Conservation (phyloP, 2,113 vertebrate species). For the Uropsilus gracilis region DNA sequence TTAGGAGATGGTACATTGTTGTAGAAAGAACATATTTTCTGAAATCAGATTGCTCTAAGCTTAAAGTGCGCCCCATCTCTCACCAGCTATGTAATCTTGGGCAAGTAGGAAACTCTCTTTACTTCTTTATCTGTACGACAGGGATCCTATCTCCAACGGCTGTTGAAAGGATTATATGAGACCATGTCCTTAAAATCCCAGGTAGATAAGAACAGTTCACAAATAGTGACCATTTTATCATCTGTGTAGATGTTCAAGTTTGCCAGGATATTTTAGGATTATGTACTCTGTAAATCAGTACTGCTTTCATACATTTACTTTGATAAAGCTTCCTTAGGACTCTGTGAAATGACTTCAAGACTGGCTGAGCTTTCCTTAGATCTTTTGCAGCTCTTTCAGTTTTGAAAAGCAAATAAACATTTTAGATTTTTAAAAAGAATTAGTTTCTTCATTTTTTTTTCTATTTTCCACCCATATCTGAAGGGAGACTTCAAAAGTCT, state of each 20-base stretch:
- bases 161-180: neutral
- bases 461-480: neutral
- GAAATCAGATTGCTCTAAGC: neutral
- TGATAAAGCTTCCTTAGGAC: neutral
- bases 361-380: neutral
- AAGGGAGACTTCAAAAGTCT: neutral
- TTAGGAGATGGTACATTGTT: neutral
- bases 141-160: neutral
- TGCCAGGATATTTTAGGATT: neutral
- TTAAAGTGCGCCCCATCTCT: neutral
- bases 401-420: neutral
- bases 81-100: neutral
- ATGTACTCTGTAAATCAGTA: neutral
- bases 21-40: neutral
- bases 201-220: neutral
- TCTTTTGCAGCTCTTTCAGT: neutral
- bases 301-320: neutral
- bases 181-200: neutral
- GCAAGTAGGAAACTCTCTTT: neutral
- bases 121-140: neutral
- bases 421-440: neutral
- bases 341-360: neutral
- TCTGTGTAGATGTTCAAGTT: neutral
- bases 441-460: neutral
- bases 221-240: neutral